Percentiles rank a stretch among this genome's conserved stretches.
Conservation (phyloP, 64 coral and sea anemone genomes). For the Montipora capricornis region DNA sequence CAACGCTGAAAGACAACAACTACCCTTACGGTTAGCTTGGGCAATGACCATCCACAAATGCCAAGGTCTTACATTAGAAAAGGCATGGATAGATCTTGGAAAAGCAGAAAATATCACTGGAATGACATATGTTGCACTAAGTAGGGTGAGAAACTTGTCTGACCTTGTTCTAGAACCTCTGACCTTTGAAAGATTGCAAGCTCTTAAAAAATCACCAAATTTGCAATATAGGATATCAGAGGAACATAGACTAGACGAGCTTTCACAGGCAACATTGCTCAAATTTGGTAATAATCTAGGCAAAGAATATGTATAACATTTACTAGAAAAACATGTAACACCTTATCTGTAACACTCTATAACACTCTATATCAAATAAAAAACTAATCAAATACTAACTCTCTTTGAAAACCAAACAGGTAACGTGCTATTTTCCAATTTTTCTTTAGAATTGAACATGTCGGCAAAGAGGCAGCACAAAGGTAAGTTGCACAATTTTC, state of each 20-base stretch:
- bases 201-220: slow-evolving; percentile 2
- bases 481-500: background rate
- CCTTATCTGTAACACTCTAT: slow-evolving; percentile 13
- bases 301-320: slow-evolving; percentile 10
- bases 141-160: slow-evolving; percentile 13
- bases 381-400: too few relatives aligned
- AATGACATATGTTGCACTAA: slow-evolving; percentile 45
- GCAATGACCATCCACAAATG: slow-evolving; percentile 50
- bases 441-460: background rate
- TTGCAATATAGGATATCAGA: slow-evolving; percentile 18
- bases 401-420: too few relatives aligned
- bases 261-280: slow-evolving; percentile 12
- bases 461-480: background rate
- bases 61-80: slow-evolving; percentile 22
- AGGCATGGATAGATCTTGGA: slow-evolving; percentile 46
- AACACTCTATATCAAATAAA: background rate
- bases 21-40: slow-evolving; percentile 25
- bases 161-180: slow-evolving; percentile 3
- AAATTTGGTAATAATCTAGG: background rate
- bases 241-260: background rate
- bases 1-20: slow-evolving; percentile 42
- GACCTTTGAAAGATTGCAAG: slow-evolving; percentile 3
- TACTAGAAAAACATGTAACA: slow-evolving; percentile 11
- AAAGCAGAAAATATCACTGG: slow-evolving; percentile 1
- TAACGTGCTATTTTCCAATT: too few relatives aligned